Evolutionary conservation across 1,140 invertebrate genomes (phyloP).

Genomic region (Drosophila willistoni): DNA sequence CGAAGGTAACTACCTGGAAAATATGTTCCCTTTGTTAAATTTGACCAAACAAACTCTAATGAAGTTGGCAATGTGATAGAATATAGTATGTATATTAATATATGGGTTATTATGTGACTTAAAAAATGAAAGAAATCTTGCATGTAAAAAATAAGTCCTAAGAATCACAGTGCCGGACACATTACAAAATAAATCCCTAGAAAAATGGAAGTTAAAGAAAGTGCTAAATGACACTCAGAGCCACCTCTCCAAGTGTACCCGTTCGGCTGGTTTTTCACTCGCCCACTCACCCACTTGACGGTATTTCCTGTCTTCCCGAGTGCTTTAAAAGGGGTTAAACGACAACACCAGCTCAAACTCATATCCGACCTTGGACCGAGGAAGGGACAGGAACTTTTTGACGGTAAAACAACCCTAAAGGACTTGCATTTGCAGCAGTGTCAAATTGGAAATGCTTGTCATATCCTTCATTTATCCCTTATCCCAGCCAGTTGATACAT

Average conservation of each 20-base stretch:
- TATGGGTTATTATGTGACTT: too few species aligned
- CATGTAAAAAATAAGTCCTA: too few species aligned
- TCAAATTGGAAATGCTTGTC: slow-evolving; percentile 83
- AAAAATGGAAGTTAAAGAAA: slow-evolving; percentile 32
- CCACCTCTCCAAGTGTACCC: background rate
- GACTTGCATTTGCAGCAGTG: slow-evolving; percentile 41
- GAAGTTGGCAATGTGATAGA: too few species aligned
- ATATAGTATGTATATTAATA: too few species aligned
- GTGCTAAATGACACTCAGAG: slow-evolving; percentile 69
- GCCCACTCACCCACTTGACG: background rate
- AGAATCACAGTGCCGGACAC: background rate
- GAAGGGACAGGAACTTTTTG: background rate
- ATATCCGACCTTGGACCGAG: background rate
- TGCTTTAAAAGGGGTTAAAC: slow-evolving; percentile 65
- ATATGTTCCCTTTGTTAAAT: background rate
- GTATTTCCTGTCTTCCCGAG: slow-evolving; percentile 7
- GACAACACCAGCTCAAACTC: slow-evolving; percentile 8
- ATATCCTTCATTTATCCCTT: slow-evolving; percentile 80
- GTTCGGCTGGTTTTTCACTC: background rate
- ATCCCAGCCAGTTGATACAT: slow-evolving; percentile 47
- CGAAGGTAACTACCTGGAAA: background rate
- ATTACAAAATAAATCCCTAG: slow-evolving; percentile 32
- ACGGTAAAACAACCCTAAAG: slow-evolving; percentile 54
- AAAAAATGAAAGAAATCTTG: too few species aligned
- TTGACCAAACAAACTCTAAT: too few species aligned